Base-by-base conservation (phyloP, 2,113 vertebrate species). In the Calyptomena viridis region DNA sequence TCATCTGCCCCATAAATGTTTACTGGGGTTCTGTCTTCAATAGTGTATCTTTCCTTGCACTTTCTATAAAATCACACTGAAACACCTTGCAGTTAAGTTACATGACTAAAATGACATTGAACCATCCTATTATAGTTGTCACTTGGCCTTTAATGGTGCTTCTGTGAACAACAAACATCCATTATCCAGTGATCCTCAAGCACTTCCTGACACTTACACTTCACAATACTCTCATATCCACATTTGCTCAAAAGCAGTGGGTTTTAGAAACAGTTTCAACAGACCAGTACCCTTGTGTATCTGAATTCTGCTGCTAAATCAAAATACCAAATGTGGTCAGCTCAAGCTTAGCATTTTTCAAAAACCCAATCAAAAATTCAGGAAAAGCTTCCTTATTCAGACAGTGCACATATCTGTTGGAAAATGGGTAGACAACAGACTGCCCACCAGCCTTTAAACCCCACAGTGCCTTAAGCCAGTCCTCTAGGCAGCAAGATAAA, bases 181-280 rank as follows among this genome's bases (percentile, higher is more conserved):
- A 80, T 89, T 67, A 37, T 28, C 42, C 68, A 39, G 55, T 44
- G 49, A 93, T 78, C 60, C 64, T 89, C 91, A 75, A 77, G 52
- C 83, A 59, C 93, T 84, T 81, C 83, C 77, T 84, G 69, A 67
- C 64, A 88, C 94, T 85, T 79, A 55, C 83, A 81, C 56, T 67
- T 84, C 56, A 84, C 91, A 67, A 24, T 71, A 25, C 76, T 55
- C 59, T 84, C 64, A 89, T 74, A 88, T 60, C 30, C 72, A 62
- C 46, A 16, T 79, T 68, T 80, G 30, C 47, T 92, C 56, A 93
- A 66, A 49, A 58, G 42, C 37, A 74, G 16, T 1, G 5, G 30
- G 15, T 59, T 77, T 81, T 78, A 86, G 39, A 89, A 93, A 59
- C 1, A 2, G 18, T 50, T 55, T 58, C 77, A 76, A 77, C 6